Evolutionary conservation across 2,888 invertebrate genomes (phyloP).

Genomic region (Drosophila stalkeri): DNA sequence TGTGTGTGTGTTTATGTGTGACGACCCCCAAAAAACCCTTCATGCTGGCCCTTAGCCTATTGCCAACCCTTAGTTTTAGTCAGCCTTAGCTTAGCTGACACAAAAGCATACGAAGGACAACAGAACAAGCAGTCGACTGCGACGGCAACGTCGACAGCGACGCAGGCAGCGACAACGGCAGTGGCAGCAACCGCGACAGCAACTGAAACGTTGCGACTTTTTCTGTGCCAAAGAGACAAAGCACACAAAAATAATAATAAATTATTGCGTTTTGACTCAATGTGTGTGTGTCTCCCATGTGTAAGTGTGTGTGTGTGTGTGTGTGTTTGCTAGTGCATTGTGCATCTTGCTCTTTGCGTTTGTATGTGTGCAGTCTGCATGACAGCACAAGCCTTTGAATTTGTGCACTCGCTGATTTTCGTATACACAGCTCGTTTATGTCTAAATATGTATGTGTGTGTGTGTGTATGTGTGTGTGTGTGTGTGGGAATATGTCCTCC

Average conservation of each 20-base stretch:
- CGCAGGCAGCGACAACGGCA: conserved; percentile 6
- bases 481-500: conserved; percentile 2
- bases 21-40: conserved; percentile 58
- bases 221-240: conserved; percentile 77
- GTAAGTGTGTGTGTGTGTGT: conserved; percentile 33
- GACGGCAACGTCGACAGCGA: conserved; percentile 20
- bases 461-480: background rate
- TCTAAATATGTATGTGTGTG: background rate
- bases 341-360: conserved; percentile 49
- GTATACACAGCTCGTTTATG: conserved; percentile 22
- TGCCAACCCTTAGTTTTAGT: conserved; percentile 63
- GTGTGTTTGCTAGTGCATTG: conserved; percentile 37
- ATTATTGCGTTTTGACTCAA: conserved; percentile 72
- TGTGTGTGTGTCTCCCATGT: conserved; percentile 29
- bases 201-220: conserved; percentile 66
- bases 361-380: conserved; percentile 73
- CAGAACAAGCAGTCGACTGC: conserved; percentile 36
- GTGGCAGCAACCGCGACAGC: conserved; percentile 15
- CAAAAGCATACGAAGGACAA: conserved; percentile 78
- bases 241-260: conserved; percentile 77
- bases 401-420: conserved; percentile 64
- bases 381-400: conserved; percentile 66
- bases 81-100: conserved; percentile 67
- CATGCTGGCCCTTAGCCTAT: conserved; percentile 74
- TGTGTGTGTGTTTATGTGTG: conserved; percentile 33